Conservation (phyloP, 2,113 vertebrate species). For the Pedionomus torquatus region DNA sequence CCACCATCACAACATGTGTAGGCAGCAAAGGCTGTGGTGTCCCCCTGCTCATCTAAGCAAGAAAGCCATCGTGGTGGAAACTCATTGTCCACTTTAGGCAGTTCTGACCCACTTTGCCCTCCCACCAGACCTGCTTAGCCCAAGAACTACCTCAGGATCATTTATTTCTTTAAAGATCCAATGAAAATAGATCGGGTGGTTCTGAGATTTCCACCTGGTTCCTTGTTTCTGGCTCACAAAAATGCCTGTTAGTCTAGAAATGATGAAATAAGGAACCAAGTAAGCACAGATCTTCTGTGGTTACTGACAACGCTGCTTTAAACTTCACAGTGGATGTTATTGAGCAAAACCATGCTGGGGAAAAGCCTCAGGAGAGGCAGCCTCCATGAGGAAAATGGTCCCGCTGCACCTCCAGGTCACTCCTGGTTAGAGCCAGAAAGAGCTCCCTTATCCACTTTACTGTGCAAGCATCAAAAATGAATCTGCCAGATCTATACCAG, state of each 20-base stretch:
- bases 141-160: background rate
- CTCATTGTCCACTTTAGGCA: background rate
- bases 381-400: background rate
- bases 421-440: background rate
- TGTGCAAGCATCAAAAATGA: background rate
- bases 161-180: background rate
- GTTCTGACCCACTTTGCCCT: background rate
- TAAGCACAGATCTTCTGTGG: background rate
- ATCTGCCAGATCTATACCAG: background rate
- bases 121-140: background rate
- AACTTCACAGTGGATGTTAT: background rate
- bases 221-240: background rate
- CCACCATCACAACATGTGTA: background rate
- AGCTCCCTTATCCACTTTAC: background rate
- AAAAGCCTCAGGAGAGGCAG: background rate
- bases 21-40: background rate
- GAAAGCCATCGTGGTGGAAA: background rate
- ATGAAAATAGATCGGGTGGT: background rate
- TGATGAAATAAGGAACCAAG: background rate
- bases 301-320: background rate
- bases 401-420: background rate
- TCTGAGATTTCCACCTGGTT: background rate
- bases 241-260: background rate
- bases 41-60: accelerated
- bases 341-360: background rate